Base-by-base conservation (phyloP, 2,888 invertebrate species). In the Amphimallon solstitiale region DNA sequence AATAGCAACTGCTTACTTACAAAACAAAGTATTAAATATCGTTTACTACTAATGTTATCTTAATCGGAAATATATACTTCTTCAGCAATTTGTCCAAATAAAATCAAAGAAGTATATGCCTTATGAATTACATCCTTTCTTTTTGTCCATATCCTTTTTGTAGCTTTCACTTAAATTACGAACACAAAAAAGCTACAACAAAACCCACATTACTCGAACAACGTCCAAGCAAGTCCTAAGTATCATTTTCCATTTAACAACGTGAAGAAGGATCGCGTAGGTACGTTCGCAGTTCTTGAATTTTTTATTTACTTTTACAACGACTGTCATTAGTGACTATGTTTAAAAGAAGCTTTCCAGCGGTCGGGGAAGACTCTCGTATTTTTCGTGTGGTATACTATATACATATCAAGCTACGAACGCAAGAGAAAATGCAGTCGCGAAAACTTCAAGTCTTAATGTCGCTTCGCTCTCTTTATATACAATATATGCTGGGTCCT, bases 271-370 rank as follows among this genome's bases (percentile, higher is more conserved):
- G n/a, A n/a, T 35, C 12, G 35, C 21, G 29, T n/a, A 29, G 56
- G 56, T 34, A 59, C 29, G 17, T 9, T 6, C 29, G 15, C 34
- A 14, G 56, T 37, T 49, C 65, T 65, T 48, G 61, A 63, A 63
- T 63, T 67, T 66, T 66, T 63, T 68, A 62, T 61, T 66, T 63
- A 68, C 69, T 68, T n/a, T 70, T 63, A 17, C 65, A 68, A 69
- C 66, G 65, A 65, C 63, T 67, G 52, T 69, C 69, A 66, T 69
- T 70, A 70, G 69, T 63, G 56, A 70, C 66, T 61, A 63, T 68
- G 68, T 64, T 63, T 59, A 59, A 59, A 54, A 43, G 43, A 59
- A 45, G 56, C 43, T 59, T 35, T 59, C 34, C 56, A 59, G 56
- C 34, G 56, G 45, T 43, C 29, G 43, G 29, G n/a, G 56, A 10